Base-by-base conservation (phyloP, 2,888 invertebrate species). In the Pollenia amentaria region DNA sequence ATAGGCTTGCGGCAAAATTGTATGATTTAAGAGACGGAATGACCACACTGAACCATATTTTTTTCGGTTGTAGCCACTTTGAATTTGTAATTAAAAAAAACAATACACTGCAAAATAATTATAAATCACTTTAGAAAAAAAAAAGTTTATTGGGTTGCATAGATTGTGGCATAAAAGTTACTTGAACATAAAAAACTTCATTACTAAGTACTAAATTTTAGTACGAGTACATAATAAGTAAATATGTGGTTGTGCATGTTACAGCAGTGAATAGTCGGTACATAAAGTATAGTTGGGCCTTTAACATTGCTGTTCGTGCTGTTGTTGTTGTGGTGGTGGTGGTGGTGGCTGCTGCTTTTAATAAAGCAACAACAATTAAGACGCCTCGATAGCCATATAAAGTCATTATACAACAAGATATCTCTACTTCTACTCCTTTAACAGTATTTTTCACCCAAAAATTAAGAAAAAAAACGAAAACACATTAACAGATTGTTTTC, bases 361-460 rank as follows among this genome's bases (percentile, higher is more conserved):
- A 62, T 70, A 70, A 73, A 84, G 57, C 70, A 75, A 77, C 80
- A 87, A 77, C 80, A 80, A 79, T 78, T 55, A 79, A 65, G 83
- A 87, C 64, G 86, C 83, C 76, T 83, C 78, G 72, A 72, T 77
- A 65, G 12, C 84, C 87, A 84, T 81, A 84, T 81, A 77, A 77
- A 84, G 87, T 44, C 70, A 76, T 57, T 77, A 69, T 53, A 55
- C 57, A 83, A 16, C 60, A 53, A 67, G 67, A 64, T 51, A 77
- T 72, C 51, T 84, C 14, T 55, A 38, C 46, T 9, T 12, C 12
- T 62, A 60, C 69, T 76, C 77, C 83, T 72, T 72, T 48, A 65
- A 72, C 46, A 82, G 51, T 29, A 64, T 42, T 42, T 44, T 53
- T 67, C 11, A 48, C 14, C 69, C 42, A 38, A 69, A 62, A 48